Evolutionary conservation across 2,113 vertebrate genomes (phyloP).

Genomic region (Corythornis cristatus): DNA sequence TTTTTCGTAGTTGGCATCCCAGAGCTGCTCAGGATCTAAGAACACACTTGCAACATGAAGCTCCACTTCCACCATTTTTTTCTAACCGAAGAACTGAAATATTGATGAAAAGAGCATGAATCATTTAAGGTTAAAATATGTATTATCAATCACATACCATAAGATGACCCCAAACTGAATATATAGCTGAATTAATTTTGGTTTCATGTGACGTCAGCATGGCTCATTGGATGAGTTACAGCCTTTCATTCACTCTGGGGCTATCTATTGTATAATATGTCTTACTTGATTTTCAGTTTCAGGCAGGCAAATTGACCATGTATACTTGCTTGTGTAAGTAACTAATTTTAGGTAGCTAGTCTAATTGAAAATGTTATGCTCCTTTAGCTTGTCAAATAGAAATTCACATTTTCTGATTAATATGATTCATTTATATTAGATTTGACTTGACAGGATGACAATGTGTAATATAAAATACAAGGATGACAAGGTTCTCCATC

Average conservation of each 20-base stretch:
- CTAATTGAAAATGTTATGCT: constrained; percentile 76
- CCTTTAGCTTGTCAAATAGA: constrained; percentile 77
- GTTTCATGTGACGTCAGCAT: constrained; percentile 56
- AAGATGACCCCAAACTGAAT: constrained; percentile 18
- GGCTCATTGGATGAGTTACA: constrained; percentile 49
- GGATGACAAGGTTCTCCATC: constrained; percentile 72
- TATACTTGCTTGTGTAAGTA: constrained; percentile 69
- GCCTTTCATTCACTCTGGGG: constrained; percentile 25
- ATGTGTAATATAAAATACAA: constrained; percentile 63
- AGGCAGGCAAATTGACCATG: constrained; percentile 66
- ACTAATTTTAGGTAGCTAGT: constrained; percentile 75
- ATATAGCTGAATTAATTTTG: constrained; percentile 44
- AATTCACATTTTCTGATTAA: constrained; percentile 78
- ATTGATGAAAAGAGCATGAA: not conserved
- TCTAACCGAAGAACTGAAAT: constrained; percentile 6
- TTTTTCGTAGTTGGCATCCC: not conserved
- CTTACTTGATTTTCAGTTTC: constrained; percentile 68
- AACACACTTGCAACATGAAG: not conserved
- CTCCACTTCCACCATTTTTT: not conserved
- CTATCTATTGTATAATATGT: constrained; percentile 66
- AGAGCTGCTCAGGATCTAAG: not conserved
- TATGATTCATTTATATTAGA: constrained; percentile 77
- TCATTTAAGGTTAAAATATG: constrained; percentile 3
- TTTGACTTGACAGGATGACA: constrained; percentile 75
- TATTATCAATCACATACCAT: not conserved